These are phyloP conservation scores for Brachionus manjavacas DNA, from an alignment of 1,140 invertebrate species.

Conservation along the genomic window DNA sequence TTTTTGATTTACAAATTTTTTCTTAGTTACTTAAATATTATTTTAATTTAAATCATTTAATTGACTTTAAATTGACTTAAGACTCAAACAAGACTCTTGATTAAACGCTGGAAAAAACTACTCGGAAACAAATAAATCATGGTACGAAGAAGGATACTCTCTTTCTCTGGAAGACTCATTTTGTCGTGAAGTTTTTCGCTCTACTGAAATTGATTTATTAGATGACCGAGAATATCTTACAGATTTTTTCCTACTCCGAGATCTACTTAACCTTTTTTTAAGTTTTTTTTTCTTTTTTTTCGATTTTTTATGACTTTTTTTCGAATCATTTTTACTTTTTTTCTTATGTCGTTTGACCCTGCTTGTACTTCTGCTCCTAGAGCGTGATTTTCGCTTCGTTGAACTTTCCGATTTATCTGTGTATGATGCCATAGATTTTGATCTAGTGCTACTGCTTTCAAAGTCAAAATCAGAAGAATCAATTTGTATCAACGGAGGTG, in stretches of 20 bases:
- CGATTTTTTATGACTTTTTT: slow-evolving; percentile 28
- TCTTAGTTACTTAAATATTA: too few relatives aligned
- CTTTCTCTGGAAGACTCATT: background rate
- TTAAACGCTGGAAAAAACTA: background rate
- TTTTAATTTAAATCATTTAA: background rate
- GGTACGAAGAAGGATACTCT: background rate
- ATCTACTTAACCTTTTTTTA: background rate
- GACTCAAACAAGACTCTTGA: background rate
- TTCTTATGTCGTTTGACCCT: background rate
- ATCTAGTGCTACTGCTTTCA: background rate
- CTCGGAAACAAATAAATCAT: background rate
- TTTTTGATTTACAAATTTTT: too few relatives aligned
- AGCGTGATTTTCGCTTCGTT: background rate
- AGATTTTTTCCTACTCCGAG: background rate
- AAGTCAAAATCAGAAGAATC: background rate
- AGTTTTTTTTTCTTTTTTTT: background rate
- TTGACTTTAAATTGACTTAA: too few relatives aligned
- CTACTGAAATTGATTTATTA: background rate
- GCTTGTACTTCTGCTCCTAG: background rate
- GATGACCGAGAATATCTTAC: background rate
- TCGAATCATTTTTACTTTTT: background rate
- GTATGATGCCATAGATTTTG: background rate
- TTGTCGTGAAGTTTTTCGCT: background rate
- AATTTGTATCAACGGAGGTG: background rate
- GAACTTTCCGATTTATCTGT: background rate